Base-by-base conservation (phyloP, 2,113 vertebrate genomes). In the Rhynchopsitta pachyrhyncha region DNA sequence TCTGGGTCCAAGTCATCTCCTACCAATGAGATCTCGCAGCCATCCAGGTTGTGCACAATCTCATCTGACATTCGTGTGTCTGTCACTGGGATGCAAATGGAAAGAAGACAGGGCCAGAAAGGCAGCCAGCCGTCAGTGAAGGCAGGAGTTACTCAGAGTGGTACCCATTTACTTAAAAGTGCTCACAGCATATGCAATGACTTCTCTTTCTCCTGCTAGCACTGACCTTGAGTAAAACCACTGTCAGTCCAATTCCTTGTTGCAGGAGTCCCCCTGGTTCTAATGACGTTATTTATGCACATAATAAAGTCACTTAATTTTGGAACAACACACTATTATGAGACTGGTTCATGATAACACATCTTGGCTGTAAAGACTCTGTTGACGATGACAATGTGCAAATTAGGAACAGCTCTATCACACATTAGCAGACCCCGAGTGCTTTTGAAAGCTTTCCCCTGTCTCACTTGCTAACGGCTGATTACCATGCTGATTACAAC, bases 41-140 rank as follows among this genome's bases (percentile, higher is more conserved):
- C 98, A 3, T 99, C 99, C 97, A 99, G 96, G 84, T 99, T 99
- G 97, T 99, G 99, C 85, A 99, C 99, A 24, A 99, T 99, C 29
- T 99, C 99, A 22, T 99, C 99, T 2, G 99, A 99, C 99, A 99
- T 99, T 70, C 98, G 97, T 15, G 98, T 97, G 91, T 98, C 98
- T 37, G 97, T 98, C 95, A 98, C 98, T 98, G 91, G 46, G 39
- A 64, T 37, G 69, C 24, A 83, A 47, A 71, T 2, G 5, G 82
- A 77, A 64, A 73, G 68, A 57, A 70, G 55, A 39, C 12, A 52
- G 6, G 22, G 28, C 22, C 83, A 91, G 74, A 78, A 78, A 79
- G 63, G 12, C 76, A 76, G 37, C 3, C 18, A 81, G 42, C 29
- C 39, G 29, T 39, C 73, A 88, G 41, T 17, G 44, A 79, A 91